Evolutionary conservation across 2,888 invertebrate species (phyloP).

Genomic region (Microplitis manilae): DNA sequence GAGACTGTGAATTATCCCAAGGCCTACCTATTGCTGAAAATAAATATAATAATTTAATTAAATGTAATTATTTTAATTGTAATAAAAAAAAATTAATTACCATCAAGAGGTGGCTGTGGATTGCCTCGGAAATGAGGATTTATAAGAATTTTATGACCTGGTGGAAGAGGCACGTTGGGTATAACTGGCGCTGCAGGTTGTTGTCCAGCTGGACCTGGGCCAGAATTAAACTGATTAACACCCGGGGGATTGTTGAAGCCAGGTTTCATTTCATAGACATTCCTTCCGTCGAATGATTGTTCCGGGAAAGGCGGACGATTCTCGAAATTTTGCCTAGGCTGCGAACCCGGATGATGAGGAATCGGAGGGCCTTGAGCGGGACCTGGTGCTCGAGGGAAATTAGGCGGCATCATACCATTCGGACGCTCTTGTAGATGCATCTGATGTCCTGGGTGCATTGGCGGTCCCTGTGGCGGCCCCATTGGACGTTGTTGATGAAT

Average conservation of each 20-base stretch:
- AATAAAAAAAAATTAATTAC: slow-evolving; percentile 63
- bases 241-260: slow-evolving; percentile 42
- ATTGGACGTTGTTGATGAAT: neutral
- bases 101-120: slow-evolving; percentile 74
- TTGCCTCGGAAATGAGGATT: slow-evolving; percentile 80
- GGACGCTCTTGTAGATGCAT: slow-evolving; percentile 55
- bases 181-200: slow-evolving; percentile 51
- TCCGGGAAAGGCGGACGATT: slow-evolving; percentile 60
- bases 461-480: slow-evolving; percentile 48
- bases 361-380: slow-evolving; percentile 39
- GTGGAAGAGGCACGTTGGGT: slow-evolving; percentile 60
- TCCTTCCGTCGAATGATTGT: slow-evolving; percentile 54
- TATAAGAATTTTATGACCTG: slow-evolving; percentile 78
- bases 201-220: slow-evolving; percentile 24
- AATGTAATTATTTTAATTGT: slow-evolving; percentile 2
- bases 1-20: slow-evolving; percentile 60
- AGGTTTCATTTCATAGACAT: slow-evolving; percentile 41
- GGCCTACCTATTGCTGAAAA: slow-evolving; percentile 55
- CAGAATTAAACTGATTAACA: neutral
- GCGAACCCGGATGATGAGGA: slow-evolving; percentile 54
- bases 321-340: slow-evolving; percentile 56
- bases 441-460: slow-evolving; percentile 51
- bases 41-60: slow-evolving; percentile 13
- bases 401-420: slow-evolving; percentile 52
- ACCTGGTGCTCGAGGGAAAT: slow-evolving; percentile 51